Evolutionary conservation across 2,113 vertebrate genomes (phyloP), one percentile per base, ranked within the genome.

Genomic region (Phrynosoma blainvillii): DNA sequence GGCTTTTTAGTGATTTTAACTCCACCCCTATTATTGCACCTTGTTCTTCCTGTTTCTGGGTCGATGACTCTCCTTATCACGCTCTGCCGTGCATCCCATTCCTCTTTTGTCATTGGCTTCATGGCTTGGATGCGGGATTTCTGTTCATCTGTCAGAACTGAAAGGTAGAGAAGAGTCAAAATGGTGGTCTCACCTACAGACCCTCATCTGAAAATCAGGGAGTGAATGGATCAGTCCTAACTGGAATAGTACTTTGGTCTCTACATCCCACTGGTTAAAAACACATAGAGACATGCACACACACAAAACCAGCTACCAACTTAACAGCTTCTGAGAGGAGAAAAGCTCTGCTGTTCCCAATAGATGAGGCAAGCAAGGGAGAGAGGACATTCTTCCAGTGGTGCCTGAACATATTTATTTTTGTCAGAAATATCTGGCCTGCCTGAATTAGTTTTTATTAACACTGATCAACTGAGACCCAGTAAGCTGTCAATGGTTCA

Each of bases 41-140:
- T 98, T 90, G 98, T 99, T 62, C 98, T 97, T 11, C 99, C 99
- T 0, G 98, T 98, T 92, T 98, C 98, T 0, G 97, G 98, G 94
- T 99, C 98, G 81, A 98, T 94, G 1, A 99, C 98, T 91, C 95
- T 97, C 90, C 98, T 97, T 79, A 99, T 98, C 85, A 99, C 87
- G 0, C 98, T 99, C 96, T 99, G 99, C 83, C 98, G 94, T 1
- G 98, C 98, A 0, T 99, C 98, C 92, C 99, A 99, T 87, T 99
- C 98, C 84, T 99, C 98, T 93, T 99, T 99, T 0, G 98, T 99
- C 96, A 99, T 96, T 0, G 99, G 98, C 87, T 98, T 98, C 97
- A 98, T 99, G 0, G 98, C 99, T 95, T 98, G 97, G 87, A 99
- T 97, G 25, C 98, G 97, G 71, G 98, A 98, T 71, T 99, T 99